Conservation (phyloP, 1,140 invertebrate genomes). For the Nasonia longicornis region DNA sequence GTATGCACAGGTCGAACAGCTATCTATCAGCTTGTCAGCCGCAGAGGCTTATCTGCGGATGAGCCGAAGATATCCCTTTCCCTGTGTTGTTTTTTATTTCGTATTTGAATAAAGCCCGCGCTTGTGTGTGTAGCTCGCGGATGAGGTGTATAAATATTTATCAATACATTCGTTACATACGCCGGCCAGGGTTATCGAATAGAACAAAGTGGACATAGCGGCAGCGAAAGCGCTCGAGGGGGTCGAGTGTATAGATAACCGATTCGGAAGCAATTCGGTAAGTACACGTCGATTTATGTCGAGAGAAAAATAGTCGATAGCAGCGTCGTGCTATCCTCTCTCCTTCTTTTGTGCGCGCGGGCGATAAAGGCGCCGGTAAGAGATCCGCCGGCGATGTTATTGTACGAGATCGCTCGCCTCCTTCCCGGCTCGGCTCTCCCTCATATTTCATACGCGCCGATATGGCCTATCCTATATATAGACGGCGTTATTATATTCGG, state of each 20-base stretch:
- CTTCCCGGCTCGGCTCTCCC: conserved; percentile 40
- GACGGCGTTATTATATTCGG: conserved; percentile 60
- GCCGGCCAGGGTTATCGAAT: background rate
- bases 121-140: too few relatives aligned
- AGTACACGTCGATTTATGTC: conserved; percentile 66
- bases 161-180: background rate
- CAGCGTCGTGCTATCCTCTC: conserved; percentile 52
- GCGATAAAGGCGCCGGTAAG: conserved; percentile 37
- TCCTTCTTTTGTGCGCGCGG: conserved; percentile 34
- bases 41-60: conserved; percentile 18
- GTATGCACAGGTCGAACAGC: background rate
- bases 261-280: conserved; percentile 67
- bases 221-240: too few relatives aligned
- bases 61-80: background rate
- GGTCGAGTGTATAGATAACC: conserved; percentile 54
- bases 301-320: conserved; percentile 60
- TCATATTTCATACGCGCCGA: conserved; percentile 58
- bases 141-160: background rate
- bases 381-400: conserved; percentile 56
- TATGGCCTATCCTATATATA: conserved; percentile 52
- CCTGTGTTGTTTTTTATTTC: background rate
- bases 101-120: background rate
- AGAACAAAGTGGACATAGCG: conserved; percentile 8
- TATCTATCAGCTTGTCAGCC: conserved; percentile 23
- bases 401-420: conserved; percentile 54